Evolutionary conservation across 2,113 vertebrate genomes (phyloP).

Genomic region (Anseranas semipalmata): DNA sequence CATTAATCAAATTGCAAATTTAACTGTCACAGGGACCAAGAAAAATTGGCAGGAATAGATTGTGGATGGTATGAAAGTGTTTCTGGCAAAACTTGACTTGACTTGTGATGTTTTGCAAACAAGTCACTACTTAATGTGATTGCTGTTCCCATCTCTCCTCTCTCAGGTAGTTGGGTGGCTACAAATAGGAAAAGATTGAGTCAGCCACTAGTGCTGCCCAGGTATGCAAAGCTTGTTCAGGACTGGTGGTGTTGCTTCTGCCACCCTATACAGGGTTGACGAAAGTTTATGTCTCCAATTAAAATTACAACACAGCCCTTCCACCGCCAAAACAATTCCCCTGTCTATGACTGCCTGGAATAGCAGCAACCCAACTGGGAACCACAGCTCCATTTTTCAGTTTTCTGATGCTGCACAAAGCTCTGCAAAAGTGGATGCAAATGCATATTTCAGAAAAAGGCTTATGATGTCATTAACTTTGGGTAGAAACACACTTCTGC

Average conservation of each 20-base stretch:
- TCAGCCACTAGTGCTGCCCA: neutral
- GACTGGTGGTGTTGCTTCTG: neutral
- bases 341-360: accelerated
- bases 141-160: neutral
- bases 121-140: neutral
- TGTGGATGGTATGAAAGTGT: neutral
- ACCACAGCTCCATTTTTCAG: accelerated
- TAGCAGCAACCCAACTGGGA: neutral
- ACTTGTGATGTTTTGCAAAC: neutral
- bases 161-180: neutral
- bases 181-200: neutral
- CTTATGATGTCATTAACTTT: accelerated
- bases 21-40: neutral
- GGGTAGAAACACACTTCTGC: neutral
- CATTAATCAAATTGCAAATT: conserved; percentile 39
- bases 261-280: neutral
- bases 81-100: neutral
- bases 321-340: neutral
- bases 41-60: neutral
- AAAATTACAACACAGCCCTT: neutral
- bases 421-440: neutral
- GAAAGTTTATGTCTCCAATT: neutral
- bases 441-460: neutral
- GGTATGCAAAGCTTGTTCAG: neutral
- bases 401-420: neutral